Base-by-base conservation (phyloP, 2,113 vertebrate genomes). In the Cervus canadensis region DNA sequence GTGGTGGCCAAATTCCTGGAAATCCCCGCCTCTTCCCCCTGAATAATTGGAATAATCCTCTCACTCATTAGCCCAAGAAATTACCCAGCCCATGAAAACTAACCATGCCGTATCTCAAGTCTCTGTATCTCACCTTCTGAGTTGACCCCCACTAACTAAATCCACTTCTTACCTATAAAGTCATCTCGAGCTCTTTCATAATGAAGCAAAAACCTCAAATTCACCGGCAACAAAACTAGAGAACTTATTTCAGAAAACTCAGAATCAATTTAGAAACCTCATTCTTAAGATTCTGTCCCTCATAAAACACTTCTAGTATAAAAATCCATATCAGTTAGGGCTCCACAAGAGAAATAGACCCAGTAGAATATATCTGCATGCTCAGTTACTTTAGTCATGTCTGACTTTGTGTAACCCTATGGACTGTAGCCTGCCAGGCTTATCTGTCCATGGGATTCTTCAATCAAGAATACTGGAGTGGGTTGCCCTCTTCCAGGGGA, bases 321-420 rank as follows among this genome's bases (percentile, higher is more conserved):
- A 89, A 96, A 93, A 33, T 85, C 54, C 60, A 10, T 50, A 56
- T 64, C 14, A 19, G 6, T 90, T 28, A 90, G 15, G 16, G 40
- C 67, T 96, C 40, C 56, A 57, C 33, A 93, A 93, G 30, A 64
- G 64, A 64, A 79, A 56, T 33, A 86, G 36, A 84, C 48, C 26
- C 10, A 40, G 36, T 8, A 48, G 64, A 48, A 12, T 4, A 21
- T 8, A 59, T 36, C 19, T 71, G n/a, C 0, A 0, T 12, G 64
- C 64, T 71, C 64, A 21, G 9, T 36, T 36, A 6, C 64, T 71
- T 71, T 23, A 71, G n/a, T 71, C n/a, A 71, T 36, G n/a, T 71
- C 64, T 0, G n/a, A 23, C 9, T 71, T 71, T 71, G 64, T 71
- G n/a, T 5, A 71, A 36, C 2, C 9, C n/a, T 40, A 13, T 23